Percentiles rank a stretch among this genome's conserved stretches.
Conservation (phyloP, 2,888 invertebrate genomes). For the Lochmaea capreae region DNA sequence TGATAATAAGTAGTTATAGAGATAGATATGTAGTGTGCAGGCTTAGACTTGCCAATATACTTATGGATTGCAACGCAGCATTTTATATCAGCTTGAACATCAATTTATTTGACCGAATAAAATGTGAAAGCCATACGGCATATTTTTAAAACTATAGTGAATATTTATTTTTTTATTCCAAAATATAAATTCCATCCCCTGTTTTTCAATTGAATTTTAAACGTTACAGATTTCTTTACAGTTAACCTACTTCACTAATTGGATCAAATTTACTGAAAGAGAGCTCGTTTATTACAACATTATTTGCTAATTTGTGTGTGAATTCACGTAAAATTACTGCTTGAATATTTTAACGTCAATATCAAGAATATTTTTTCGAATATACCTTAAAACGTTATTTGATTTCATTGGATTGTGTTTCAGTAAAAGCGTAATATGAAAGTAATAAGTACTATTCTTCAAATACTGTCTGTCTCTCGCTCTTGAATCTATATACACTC, state of each 20-base stretch:
- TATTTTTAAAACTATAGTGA: no score
- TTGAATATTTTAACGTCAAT: not conserved
- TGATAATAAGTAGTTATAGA: no score
- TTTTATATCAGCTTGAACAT: no score
- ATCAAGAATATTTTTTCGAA: not conserved
- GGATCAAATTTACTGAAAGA: not conserved
- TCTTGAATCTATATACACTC: not conserved
- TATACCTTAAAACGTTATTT: conserved; percentile 2
- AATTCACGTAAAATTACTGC: not conserved
- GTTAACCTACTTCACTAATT: not conserved
- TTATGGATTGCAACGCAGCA: no score
- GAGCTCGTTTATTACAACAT: not conserved
- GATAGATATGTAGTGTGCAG: no score
- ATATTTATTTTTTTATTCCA: no score
- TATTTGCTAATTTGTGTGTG: not conserved
- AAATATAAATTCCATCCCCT: no score
- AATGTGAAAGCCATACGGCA: no score
- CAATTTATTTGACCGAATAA: no score
- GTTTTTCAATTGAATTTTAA: no score
- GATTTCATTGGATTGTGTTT: not conserved
- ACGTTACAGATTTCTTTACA: not conserved
- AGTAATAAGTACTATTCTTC: not conserved
- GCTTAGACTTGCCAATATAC: no score
- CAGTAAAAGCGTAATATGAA: not conserved
- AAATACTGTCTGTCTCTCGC: not conserved